These are phyloP conservation scores for Epizoanthus illoricatus DNA, from an alignment of 92 coral and sea anemone species.

Conservation along the genomic window DNA sequence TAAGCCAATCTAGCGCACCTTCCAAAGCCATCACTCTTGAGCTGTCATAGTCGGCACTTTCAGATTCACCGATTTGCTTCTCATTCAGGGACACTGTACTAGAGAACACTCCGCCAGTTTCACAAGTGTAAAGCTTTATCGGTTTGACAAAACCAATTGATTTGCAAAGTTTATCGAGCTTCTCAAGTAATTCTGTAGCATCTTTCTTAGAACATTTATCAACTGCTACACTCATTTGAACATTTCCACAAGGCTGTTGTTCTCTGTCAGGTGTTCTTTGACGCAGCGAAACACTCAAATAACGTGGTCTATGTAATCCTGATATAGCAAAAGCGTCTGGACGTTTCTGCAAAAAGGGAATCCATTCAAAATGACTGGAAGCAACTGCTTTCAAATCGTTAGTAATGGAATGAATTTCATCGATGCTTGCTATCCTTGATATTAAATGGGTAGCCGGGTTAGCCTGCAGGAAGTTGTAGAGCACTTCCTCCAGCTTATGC, in stretches of 20 bases:
- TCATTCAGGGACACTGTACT: background rate
- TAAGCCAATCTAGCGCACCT: conserved; percentile 5
- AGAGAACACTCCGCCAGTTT: background rate
- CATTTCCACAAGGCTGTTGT: conserved; percentile 1
- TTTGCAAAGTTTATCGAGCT: background rate
- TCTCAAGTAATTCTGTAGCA: background rate
- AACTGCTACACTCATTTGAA: background rate
- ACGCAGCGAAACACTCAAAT: conserved; percentile 4
- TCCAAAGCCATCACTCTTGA: conserved; percentile 6
- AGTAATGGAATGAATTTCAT: background rate
- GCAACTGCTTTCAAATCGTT: background rate
- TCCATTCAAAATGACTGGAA: conserved; percentile 16
- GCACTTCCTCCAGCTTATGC: too few relatives aligned
- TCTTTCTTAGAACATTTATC: background rate
- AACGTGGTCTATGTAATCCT: background rate
- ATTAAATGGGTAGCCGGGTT: too few relatives aligned
- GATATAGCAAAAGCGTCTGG: conserved; percentile 4
- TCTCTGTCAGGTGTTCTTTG: background rate
- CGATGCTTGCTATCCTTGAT: too few relatives aligned
- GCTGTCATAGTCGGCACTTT: background rate
- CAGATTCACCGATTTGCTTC: background rate
- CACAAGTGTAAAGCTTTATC: background rate
- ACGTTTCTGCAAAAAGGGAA: background rate
- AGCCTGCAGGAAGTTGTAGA: too few relatives aligned
- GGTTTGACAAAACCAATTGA: conserved; percentile 17